Base-by-base conservation (phyloP, 1,140 invertebrate genomes). In the Lordiphosa clarofinis region DNA sequence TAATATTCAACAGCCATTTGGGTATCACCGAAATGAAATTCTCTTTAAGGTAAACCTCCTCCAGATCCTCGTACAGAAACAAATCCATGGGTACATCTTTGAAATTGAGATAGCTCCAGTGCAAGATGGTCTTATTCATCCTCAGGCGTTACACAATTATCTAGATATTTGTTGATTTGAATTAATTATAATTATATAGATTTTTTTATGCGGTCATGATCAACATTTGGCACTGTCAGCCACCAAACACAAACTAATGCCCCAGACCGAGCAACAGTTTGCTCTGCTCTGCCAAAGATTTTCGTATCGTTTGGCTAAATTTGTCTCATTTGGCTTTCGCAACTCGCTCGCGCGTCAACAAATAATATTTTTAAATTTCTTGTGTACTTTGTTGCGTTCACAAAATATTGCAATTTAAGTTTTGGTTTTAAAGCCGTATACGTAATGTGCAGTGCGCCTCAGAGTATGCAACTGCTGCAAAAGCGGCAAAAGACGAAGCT, bases 51-150 rank as follows among this genome's bases (percentile, higher is more conserved):
- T 88, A 82, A 9, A 86, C 67, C 56, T 89, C 88, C 47, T 89
- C 87, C 10, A 86, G 62, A 11, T 89, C 87, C 50, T 87, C 87
- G 37, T 88, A 87, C 0, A 88, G 60, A 11, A 82, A 86, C 12
- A 89, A 47, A 19, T 88, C 86, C 76, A 88, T 86, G 11, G 88
- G 88, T 12, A 89, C 79, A 66, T 88, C 78, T 42, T 78, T 87
- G 48, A 88, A 88, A 48, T 89, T 87, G n/a, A 88, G 54, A 40
- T 89, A 89, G 61, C 87, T 89, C 88, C 88, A 89, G 59, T 89
- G 88, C 56, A 89, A 50, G 53, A 81, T 87, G 11, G 81, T 87
- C 44, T 75, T 78, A 66, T 89, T 89, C 88, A 89, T 89, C n/a
- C 40, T 72, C 36, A 11, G 21, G 39, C 47, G 63, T 86, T 86